Conservation (phyloP, 2,113 vertebrate species). For the Illadopsis cleaveri region DNA sequence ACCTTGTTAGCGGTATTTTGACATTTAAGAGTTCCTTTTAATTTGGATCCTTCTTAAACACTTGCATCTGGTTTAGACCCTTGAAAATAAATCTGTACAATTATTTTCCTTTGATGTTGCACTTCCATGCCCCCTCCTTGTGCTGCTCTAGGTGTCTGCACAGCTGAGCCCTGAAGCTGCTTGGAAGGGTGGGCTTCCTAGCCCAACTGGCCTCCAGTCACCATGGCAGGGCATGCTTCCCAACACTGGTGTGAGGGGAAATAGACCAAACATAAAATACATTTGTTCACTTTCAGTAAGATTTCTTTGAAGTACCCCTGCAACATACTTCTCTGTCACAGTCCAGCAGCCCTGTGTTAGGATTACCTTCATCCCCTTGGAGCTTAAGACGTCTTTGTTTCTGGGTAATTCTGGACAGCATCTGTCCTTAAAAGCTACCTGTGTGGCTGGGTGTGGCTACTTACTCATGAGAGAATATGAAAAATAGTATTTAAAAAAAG, state of each 20-base stretch:
- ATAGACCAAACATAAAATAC: not conserved
- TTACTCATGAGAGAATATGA: not conserved
- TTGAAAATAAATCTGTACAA: not conserved
- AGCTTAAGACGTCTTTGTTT: not conserved
- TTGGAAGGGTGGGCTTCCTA: not conserved
- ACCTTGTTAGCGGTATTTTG: not conserved
- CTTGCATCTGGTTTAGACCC: not conserved
- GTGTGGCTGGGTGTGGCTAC: not conserved
- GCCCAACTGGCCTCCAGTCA: not conserved
- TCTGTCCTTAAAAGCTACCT: not conserved
- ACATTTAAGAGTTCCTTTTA: not conserved
- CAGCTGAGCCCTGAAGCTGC: not conserved
- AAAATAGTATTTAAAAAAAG: not conserved
- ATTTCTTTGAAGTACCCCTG: not conserved
- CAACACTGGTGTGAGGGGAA: not conserved
- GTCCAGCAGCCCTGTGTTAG: not conserved
- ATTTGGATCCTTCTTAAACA: not conserved
- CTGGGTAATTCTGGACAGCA: not conserved
- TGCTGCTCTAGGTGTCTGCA: not conserved
- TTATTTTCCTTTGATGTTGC: not conserved
- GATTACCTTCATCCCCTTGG: not conserved
- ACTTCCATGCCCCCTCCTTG: not conserved
- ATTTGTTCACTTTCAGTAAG: not conserved
- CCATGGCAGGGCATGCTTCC: not conserved
- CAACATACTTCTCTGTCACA: not conserved